A percentile compares a stretch with the other conserved stretches of the same genome.
These are phyloP conservation scores for Vannuccia rotundouncinata DNA, from an alignment of 2,888 invertebrate species.

Conservation along the genomic window DNA sequence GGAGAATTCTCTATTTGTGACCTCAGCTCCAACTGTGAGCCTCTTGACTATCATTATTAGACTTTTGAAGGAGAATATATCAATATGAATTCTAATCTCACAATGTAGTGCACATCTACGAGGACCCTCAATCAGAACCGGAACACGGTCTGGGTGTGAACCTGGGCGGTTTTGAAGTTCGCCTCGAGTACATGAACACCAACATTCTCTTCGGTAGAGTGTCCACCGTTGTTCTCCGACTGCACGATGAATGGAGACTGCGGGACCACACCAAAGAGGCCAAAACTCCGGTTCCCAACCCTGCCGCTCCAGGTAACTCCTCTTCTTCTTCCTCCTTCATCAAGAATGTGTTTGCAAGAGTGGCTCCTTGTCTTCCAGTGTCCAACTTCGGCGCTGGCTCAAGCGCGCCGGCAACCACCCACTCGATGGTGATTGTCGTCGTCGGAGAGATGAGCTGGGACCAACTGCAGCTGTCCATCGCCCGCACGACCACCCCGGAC, in stretches of 20 bases:
- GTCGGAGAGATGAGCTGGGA: conserved; percentile 36
- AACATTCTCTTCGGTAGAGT: conserved; percentile 36
- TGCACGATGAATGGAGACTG: conserved; percentile 35
- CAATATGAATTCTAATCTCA: not conserved
- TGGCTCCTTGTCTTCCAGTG: not conserved
- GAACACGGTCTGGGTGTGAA: conserved; percentile 31
- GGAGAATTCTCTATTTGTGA: conserved; percentile 33
- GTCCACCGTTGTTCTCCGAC: conserved; percentile 27
- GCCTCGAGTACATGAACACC: conserved; percentile 38
- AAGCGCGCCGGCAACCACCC: not conserved
- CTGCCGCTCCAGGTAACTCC: not conserved
- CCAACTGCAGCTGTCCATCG: conserved; percentile 33
- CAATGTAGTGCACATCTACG: conserved; percentile 36
- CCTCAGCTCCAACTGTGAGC: conserved; percentile 29
- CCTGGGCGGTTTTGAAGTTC: conserved; percentile 34
- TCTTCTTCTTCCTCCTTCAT: not conserved
- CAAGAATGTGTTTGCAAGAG: not conserved
- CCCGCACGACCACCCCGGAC: conserved; percentile 35
- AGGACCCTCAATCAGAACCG: conserved; percentile 37
- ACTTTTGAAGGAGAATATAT: not conserved
- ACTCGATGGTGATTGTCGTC: conserved; percentile 22
- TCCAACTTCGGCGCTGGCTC: not conserved
- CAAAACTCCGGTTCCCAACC: not conserved
- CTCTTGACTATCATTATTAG: not conserved
- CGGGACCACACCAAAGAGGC: not conserved